phyloP scores from a whole-genome alignment of 2,888 invertebrate genomes.

The Chloroclysta siterata region DNA sequence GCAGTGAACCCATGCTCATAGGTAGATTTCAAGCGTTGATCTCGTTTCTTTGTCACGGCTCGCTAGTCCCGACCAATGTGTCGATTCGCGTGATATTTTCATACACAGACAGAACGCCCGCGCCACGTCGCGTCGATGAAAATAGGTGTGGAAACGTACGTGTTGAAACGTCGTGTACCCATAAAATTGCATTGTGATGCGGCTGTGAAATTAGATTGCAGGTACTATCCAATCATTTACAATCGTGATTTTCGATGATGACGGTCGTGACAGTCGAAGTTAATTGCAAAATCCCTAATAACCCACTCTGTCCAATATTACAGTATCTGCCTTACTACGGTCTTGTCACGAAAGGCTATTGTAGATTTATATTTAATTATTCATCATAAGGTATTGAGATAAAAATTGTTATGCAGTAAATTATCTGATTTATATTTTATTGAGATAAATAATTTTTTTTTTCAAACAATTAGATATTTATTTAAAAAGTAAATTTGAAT shows the following conservation, averaged over 20 bases:
- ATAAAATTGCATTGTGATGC: slow-evolving; percentile 74
- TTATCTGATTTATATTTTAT: no score
- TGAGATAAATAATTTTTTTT: no score
- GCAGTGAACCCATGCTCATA: background rate
- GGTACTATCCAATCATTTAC: slow-evolving; percentile 69
- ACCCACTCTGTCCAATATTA: slow-evolving; percentile 14
- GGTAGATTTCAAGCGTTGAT: slow-evolving; percentile 18
- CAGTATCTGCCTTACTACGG: background rate
- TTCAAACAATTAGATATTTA: no score
- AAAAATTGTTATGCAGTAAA: no score
- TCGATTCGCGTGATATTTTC: slow-evolving; percentile 54
- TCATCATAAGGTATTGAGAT: no score
- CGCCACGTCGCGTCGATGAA: slow-evolving; percentile 57
- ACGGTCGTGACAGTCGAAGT: slow-evolving; percentile 63
- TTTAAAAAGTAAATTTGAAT: no score
- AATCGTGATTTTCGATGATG: slow-evolving; percentile 74
- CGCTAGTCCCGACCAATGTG: slow-evolving; percentile 43
- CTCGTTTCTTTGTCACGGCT: slow-evolving; percentile 38
- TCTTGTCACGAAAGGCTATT: slow-evolving; percentile 19
- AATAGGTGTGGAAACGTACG: slow-evolving; percentile 59
- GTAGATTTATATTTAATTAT: slow-evolving; percentile 6
- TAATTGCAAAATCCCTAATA: slow-evolving; percentile 36
- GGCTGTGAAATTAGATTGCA: slow-evolving; percentile 76
- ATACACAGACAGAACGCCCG: slow-evolving; percentile 57
- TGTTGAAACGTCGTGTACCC: slow-evolving; percentile 66